Percentiles rank a stretch among this genome's conserved stretches.
These are phyloP conservation scores for Gymnocheta viridis DNA, from an alignment of 2,888 invertebrate species.

Conservation along the genomic window DNA sequence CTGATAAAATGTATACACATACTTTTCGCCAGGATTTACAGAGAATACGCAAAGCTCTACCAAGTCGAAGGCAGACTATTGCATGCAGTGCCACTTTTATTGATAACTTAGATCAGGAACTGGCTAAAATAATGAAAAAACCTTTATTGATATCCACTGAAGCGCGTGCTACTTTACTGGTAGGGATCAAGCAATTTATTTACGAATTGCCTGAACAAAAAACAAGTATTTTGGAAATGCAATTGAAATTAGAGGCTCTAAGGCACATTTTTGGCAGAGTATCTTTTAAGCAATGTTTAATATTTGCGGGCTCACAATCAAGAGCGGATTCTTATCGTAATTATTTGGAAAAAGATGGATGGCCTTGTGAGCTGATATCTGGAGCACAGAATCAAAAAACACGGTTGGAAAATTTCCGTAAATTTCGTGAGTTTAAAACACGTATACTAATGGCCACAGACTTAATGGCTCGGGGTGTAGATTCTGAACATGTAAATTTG, in stretches of 20 bases:
- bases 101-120: conserved; percentile 86
- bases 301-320: conserved; percentile 94
- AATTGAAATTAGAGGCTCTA: conserved; percentile 86
- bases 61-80: conserved; percentile 92
- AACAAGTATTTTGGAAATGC: conserved; percentile 86
- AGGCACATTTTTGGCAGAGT: conserved; percentile 87
- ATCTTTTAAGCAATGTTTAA: conserved; percentile 93
- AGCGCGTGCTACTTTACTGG: conserved; percentile 86
- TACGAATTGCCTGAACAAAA: conserved; percentile 84
- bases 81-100: conserved; percentile 97
- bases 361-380: conserved; percentile 90
- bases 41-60: conserved; percentile 88
- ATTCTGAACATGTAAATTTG: conserved; percentile 95
- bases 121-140: conserved; percentile 89
- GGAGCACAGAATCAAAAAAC: conserved; percentile 91
- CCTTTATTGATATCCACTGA: conserved; percentile 90
- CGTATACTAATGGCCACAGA: conserved; percentile 95
- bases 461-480: conserved; percentile 95
- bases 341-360: conserved; percentile 87
- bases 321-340: conserved; percentile 91
- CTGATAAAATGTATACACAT: conserved; percentile 94
- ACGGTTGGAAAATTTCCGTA: conserved; percentile 88
- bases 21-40: conserved; percentile 90
- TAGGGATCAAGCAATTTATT: conserved; percentile 92
- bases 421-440: conserved; percentile 90